Evolutionary conservation across 2,888 invertebrate species (phyloP), one percentile per base, ranked within the genome.

Genomic region (Invenusta paracnida): DNA sequence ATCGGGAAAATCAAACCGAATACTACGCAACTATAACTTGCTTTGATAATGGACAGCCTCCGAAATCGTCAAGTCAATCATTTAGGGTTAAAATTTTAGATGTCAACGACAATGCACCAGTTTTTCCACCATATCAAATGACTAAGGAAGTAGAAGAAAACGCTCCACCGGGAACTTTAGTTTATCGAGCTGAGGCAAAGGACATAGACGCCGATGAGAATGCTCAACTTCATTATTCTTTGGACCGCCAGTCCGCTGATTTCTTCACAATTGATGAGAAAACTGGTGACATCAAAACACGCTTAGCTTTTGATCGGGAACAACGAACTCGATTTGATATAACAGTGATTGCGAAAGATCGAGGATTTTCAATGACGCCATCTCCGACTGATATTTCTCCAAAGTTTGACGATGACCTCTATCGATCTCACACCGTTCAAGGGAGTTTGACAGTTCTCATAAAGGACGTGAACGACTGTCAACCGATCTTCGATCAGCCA

Each of bases 31-130:
- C 82, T 2, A 29, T 86, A 11, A 82, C n/a, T 48, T 86, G 86
- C 29, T 81, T 48, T 5, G 86, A 86, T 82, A 31, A 29, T 29
- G 86, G 85, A 17, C 25, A 82, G 28, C 86, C 86, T 23, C 2
- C 82, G 0, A 86, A 82, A 29, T 29, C 30, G 11, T 30, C 82
- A 25, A 30, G 73, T 27, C 27, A 48, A 2, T 30, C 79, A 5
- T 29, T 79, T 1, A 27, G 79, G 5, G 29, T 86, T 23, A 5
- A 87, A n/a, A 82, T 86, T 28, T 2, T 67, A 23, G 86, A 86
- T 73, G 73, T 86, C 23, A 86, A 86, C 28, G 86, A 86, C 67
- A 87, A 86, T 48, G 0, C 86, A 0, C 86, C 86, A 29, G 48
- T 67, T 11, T 86, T 86, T 86, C 30, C 30, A 0, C 13, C 81